Conservation (phyloP, 2,113 vertebrate species). For the Mesocricetus auratus region DNA sequence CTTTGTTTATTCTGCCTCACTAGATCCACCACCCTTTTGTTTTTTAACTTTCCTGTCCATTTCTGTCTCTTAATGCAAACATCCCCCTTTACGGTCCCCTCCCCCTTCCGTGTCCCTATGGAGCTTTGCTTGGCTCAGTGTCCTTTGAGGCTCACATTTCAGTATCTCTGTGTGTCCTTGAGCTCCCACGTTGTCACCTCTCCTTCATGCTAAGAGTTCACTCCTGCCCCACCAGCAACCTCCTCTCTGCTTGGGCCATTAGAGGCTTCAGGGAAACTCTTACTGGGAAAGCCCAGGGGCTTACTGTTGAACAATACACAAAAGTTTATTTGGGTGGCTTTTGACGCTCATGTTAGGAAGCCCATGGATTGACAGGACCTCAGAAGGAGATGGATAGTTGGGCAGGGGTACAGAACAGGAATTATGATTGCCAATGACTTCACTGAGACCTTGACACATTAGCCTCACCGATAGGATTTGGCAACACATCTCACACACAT, state of each 20-base stretch:
- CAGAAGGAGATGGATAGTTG: background rate
- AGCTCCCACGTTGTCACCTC: background rate
- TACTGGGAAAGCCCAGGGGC: background rate
- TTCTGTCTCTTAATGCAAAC: background rate
- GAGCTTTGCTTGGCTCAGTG: background rate
- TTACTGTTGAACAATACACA: background rate
- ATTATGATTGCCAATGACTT: background rate
- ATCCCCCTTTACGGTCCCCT: background rate
- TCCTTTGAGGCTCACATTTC: background rate
- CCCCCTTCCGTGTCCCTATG: too few species aligned
- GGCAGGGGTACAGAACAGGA: background rate
- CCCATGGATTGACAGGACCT: background rate
- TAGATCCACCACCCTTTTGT: conserved; percentile 38
- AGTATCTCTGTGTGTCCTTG: background rate
- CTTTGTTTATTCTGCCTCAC: conserved; percentile 21
- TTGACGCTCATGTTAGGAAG: conserved; percentile 24
- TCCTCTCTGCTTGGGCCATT: background rate
- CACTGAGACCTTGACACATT: background rate
- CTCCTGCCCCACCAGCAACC: background rate
- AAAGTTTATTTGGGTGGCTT: background rate
- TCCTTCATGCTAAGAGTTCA: background rate
- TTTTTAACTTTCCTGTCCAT: conserved; percentile 30
- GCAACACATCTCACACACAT: background rate
- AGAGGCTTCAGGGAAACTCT: background rate
- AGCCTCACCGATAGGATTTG: background rate